A percentile compares a stretch with the other conserved stretches of the same genome.
These are phyloP conservation scores for Amphiprion clarkii DNA, from an alignment of 2,797 vertebrate species.

Conservation along the genomic window DNA sequence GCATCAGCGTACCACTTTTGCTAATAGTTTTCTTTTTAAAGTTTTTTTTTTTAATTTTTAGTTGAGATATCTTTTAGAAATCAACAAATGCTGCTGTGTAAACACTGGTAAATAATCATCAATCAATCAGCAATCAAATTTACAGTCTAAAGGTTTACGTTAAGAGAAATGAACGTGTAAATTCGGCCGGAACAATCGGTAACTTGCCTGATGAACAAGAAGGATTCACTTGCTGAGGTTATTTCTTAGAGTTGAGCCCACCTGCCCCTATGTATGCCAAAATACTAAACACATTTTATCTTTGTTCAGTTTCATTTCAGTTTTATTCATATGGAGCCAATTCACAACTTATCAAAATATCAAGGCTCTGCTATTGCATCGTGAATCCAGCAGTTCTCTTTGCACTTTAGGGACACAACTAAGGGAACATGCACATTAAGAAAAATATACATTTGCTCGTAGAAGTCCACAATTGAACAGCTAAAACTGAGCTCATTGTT, in stretches of 20 bases:
- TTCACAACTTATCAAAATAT: too few species aligned
- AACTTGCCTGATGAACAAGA: neutral
- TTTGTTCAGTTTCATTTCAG: too few species aligned
- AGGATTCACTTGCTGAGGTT: neutral
- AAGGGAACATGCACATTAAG: neutral
- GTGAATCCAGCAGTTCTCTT: too few species aligned
- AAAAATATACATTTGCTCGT: neutral
- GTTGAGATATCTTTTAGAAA: conserved; percentile 1
- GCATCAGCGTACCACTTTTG: neutral
- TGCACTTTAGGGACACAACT: neutral
- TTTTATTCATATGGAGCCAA: too few species aligned
- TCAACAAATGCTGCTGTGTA: neutral
- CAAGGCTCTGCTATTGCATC: too few species aligned
- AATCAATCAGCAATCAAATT: neutral
- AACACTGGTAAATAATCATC: neutral
- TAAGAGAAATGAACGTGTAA: conserved; percentile 2
- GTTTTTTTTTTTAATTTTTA: neutral
- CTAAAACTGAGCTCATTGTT: neutral
- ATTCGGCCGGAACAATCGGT: neutral
- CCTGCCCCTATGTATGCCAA: neutral
- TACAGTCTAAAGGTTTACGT: neutral
- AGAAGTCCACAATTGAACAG: neutral
- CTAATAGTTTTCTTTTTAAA: neutral
- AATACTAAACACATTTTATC: neutral
- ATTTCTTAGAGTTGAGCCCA: neutral